Base-by-base conservation (phyloP, 2,888 invertebrate genomes). In the Epinotia bilunana region DNA sequence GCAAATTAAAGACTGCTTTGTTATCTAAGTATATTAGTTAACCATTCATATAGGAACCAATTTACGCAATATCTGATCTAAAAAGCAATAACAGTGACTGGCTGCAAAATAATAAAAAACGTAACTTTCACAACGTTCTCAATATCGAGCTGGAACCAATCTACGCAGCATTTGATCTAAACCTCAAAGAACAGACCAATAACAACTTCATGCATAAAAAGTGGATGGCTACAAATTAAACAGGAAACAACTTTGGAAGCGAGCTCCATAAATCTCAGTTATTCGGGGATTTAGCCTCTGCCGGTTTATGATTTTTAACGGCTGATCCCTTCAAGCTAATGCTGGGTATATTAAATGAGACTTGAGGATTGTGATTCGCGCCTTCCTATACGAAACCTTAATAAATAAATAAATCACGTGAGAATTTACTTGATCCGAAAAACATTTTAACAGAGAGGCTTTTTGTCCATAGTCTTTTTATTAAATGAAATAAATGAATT, bases 181-280 rank as follows among this genome's bases (percentile, higher is more conserved):
- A 61, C 67, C 75, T 67, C 72, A 65, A 62, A 75, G 61, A 75
- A 71, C 74, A 65, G 61, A 73, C 69, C 70, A 74, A 75, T 62
- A 75, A 72, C 62, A 75, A 75, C 61, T 75, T 75, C 72, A 75
- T 67, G 71, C 71, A 75, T 75, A 75, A 75, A 75, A 72, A 75
- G 46, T 60, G 69, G 64, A 61, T 61, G 67, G 71, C 61, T 61
- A 57, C 71, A 75, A 72, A 75, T 75, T 75, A 71, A 75, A 73
- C 73, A 61, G 75, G 75, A 57, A 61, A 64, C 74, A 70, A 71
- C 67, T 72, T 68, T 23, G 55, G 57, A 65, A 75, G 67, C 67
- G 53, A 60, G 39, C 61, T 6, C 62, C 64, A 72, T 75, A 75
- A 75, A 75, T 75, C 72, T 72, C 18, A 43, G 71, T 67, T 72